phyloP scores from a whole-genome alignment of 2,888 invertebrate genomes.

The Mythimna albipuncta region DNA sequence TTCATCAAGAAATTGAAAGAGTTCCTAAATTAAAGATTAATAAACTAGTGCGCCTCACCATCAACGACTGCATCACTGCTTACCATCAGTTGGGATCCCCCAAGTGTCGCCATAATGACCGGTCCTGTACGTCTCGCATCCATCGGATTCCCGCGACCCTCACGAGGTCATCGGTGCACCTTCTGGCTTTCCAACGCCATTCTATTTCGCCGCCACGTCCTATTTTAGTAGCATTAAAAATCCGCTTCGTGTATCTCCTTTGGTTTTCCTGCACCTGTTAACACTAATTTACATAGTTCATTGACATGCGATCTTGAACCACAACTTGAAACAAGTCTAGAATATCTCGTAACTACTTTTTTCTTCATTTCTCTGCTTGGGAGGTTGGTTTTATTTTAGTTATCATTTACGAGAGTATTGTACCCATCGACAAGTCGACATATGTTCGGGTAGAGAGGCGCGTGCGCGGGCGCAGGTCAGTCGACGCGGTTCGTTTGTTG shows the following conservation, averaged over 20 bases:
- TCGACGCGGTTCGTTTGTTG: slow-evolving; percentile 81
- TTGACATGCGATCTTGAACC: slow-evolving; percentile 66
- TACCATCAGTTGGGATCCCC: too few species aligned
- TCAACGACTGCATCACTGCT: too few species aligned
- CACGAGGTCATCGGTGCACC: too few species aligned
- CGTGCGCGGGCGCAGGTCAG: slow-evolving; percentile 81
- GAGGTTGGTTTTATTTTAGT: slow-evolving; percentile 86
- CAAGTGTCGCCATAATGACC: too few species aligned
- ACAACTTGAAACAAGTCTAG: slow-evolving; percentile 56
- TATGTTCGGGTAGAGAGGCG: slow-evolving; percentile 73
- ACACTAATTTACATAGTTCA: slow-evolving; percentile 64
- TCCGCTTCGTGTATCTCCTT: slow-evolving; percentile 16
- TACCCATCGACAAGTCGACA: slow-evolving; percentile 74
- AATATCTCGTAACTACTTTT: slow-evolving; percentile 62
- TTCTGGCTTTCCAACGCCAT: too few species aligned
- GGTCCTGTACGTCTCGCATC: too few species aligned
- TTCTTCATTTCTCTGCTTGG: slow-evolving; percentile 77
- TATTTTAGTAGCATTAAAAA: slow-evolving; percentile 33
- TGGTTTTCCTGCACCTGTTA: slow-evolving; percentile 46
- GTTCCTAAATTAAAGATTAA: too few species aligned
- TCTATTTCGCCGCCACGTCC: not conserved
- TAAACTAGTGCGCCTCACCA: too few species aligned
- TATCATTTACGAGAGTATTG: slow-evolving; percentile 83
- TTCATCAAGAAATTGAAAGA: too few species aligned
- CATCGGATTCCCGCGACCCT: too few species aligned